Evolutionary conservation across 1,140 invertebrate genomes (phyloP), one percentile per base, ranked within the genome.

Genomic region (Phymastichus coffea): DNA sequence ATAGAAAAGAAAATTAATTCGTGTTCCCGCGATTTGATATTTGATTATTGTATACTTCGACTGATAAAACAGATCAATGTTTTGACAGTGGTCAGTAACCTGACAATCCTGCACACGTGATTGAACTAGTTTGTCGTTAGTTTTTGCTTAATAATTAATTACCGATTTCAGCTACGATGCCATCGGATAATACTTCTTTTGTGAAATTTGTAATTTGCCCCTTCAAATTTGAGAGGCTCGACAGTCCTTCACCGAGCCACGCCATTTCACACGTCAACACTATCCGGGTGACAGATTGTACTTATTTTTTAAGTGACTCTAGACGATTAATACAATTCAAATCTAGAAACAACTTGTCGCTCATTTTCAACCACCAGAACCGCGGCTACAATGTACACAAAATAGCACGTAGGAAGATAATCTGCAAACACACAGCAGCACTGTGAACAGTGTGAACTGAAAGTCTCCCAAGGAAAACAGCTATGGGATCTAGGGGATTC

Each of bases 141-240:
- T n/a, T n/a, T n/a, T n/a, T n/a, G n/a, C n/a, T n/a, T n/a, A n/a
- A n/a, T n/a, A n/a, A n/a, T n/a, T n/a, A n/a, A n/a, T n/a, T n/a
- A n/a, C n/a, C 12, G 64, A 74, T 75, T 70, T 84, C 82, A 19
- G 84, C 80, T 33, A 81, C 79, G 61, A 81, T 77, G 54, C 78
- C 76, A 35, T 87, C 86, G 44, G 85, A 83, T 62, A 88, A 77
- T 41, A 88, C 88, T 74, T 89, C 88, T 67, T 86, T 87, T 58
- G 88, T 88, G 68, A 90, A 86, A 76, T 82, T 90, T 10, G 85
- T 86, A 61, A 91, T 84, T 76, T 90, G 88, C 67, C 88, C 88
- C 73, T 88, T 90, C 64, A 90, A 77, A 81, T 80, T 85, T 71
- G 82, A 87, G 59, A 90, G 82, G 76, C 87, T 88, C 57, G 79